These are phyloP conservation scores for Rhagoletis pomonella DNA, from an alignment of 1,140 invertebrate genomes.

Conservation along the genomic window DNA sequence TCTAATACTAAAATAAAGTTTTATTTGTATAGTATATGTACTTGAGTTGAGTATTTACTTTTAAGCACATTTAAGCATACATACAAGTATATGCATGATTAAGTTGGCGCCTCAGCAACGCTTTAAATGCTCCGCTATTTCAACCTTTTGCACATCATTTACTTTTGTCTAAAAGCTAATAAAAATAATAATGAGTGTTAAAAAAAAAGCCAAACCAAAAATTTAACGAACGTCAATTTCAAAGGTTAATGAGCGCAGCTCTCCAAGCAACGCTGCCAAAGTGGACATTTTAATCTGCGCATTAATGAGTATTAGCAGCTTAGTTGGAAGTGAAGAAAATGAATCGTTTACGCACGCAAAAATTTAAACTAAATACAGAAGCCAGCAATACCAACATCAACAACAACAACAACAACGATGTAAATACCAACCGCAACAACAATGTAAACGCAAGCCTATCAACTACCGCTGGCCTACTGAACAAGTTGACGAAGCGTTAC, in stretches of 20 bases:
- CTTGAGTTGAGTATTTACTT: neutral
- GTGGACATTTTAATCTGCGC: conserved; percentile 30
- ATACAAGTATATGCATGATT: neutral
- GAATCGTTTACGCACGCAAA: conserved; percentile 71
- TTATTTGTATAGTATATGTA: neutral
- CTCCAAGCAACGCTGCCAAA: neutral
- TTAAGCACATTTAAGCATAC: neutral
- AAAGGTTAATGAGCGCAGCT: conserved; percentile 29
- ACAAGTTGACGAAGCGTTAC: conserved; percentile 70
- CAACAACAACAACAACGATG: conserved; percentile 58
- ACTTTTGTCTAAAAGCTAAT: neutral
- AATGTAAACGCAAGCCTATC: conserved; percentile 54
- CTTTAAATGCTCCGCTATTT: neutral
- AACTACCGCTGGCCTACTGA: conserved; percentile 62
- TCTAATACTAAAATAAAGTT: neutral
- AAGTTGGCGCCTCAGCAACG: neutral
- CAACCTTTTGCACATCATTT: conserved; percentile 15
- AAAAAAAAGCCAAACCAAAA: neutral
- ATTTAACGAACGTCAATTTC: conserved; percentile 7
- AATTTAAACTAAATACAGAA: conserved; percentile 66
- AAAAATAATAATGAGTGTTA: neutral
- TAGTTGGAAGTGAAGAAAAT: conserved; percentile 58
- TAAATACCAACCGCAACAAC: conserved; percentile 51
- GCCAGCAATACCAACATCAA: conserved; percentile 60
- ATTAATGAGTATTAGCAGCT: conserved; percentile 25